Evolutionary conservation across 2,888 invertebrate species (phyloP).

Genomic region (Cataglyphis albicans): DNA sequence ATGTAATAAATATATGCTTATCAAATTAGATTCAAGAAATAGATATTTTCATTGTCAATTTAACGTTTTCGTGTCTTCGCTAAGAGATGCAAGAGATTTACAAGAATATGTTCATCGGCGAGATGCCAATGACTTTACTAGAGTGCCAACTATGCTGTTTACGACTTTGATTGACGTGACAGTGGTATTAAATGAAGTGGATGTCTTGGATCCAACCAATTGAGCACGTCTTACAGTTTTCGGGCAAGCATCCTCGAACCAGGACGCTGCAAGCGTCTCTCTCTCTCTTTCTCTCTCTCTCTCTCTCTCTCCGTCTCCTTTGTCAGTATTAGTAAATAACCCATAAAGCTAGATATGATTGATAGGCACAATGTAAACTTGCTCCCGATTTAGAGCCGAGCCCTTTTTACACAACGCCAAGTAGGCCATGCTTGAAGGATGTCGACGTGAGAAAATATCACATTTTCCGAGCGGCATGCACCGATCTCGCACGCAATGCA

Average conservation of each 20-base stretch:
- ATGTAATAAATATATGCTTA: not conserved
- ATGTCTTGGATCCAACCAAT: not conserved
- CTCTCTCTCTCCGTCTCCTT: not conserved
- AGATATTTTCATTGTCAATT: not conserved
- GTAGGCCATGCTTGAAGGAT: conserved; percentile 76
- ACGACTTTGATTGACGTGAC: not conserved
- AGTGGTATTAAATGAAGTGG: not conserved
- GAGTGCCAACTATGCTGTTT: conserved; percentile 6
- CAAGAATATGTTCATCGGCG: conserved; percentile 19
- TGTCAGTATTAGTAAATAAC: conserved; percentile 71
- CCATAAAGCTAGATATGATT: conserved; percentile 73
- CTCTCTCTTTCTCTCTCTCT: too few species aligned
- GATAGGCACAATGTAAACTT: conserved; percentile 75
- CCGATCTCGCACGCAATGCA: conserved; percentile 51
- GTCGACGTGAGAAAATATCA: conserved; percentile 74
- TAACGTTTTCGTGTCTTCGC: not conserved
- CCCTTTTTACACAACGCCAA: conserved; percentile 78
- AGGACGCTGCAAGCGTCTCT: conserved; percentile 26
- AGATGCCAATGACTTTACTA: not conserved
- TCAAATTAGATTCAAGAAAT: not conserved
- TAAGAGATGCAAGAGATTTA: not conserved
- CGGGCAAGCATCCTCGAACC: conserved; percentile 46
- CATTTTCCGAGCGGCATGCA: conserved; percentile 66
- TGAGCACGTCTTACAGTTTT: conserved; percentile 52
- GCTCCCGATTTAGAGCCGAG: conserved; percentile 81